phyloP scores from a whole-genome alignment of 2,113 vertebrate species.

The Gymnocephalus cernua region DNA sequence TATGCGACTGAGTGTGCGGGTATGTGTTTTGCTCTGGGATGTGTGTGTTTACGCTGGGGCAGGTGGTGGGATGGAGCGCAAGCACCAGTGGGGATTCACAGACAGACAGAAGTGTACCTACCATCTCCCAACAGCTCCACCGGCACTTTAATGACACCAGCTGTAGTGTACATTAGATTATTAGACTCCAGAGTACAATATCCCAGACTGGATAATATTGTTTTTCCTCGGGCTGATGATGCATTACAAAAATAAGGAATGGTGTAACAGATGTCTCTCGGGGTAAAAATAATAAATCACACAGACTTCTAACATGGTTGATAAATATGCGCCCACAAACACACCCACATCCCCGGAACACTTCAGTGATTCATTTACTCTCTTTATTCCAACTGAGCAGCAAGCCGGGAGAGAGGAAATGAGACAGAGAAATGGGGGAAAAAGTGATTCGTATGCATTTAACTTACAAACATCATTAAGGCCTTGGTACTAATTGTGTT shows the following conservation, averaged over 20 bases:
- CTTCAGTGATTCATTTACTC: conserved; percentile 77
- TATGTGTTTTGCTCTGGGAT: conserved; percentile 22
- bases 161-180: conserved; percentile 83
- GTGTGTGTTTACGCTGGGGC: conserved; percentile 45
- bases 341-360: conserved; percentile 62
- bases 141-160: conserved; percentile 81
- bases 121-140: conserved; percentile 72
- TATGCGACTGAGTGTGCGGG: conserved; percentile 12
- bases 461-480: conserved; percentile 83
- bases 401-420: conserved; percentile 62
- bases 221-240: conserved; percentile 84
- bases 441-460: conserved; percentile 77
- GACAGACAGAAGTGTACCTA: conserved; percentile 74
- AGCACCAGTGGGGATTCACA: conserved; percentile 59
- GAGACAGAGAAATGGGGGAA: conserved; percentile 60
- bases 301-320: conserved; percentile 70
- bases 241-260: conserved; percentile 86
- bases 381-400: conserved; percentile 69
- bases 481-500: conserved; percentile 80
- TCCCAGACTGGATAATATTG: conserved; percentile 84
- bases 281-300: conserved; percentile 85
- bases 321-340: conserved; percentile 65
- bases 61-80: conserved; percentile 40
- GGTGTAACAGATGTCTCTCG: conserved; percentile 83
- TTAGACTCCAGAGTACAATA: conserved; percentile 84